A percentile compares a stretch with the other conserved stretches of the same genome.
Evolutionary conservation across 2,888 invertebrate genomes (phyloP).

Genomic region (Zygaena filipendulae): DNA sequence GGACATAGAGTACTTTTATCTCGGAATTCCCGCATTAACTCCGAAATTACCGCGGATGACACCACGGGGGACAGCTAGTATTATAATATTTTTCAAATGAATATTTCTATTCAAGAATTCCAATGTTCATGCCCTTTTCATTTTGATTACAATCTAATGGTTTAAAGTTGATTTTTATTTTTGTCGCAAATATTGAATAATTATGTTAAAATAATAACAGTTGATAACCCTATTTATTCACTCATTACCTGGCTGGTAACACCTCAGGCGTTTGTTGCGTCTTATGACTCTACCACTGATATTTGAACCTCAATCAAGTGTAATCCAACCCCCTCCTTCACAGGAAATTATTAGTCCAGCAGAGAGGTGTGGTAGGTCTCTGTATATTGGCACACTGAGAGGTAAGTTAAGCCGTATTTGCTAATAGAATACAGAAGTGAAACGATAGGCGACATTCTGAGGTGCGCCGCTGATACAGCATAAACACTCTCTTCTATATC

Average conservation of each 20-base stretch:
- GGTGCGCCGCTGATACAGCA: too few relatives aligned
- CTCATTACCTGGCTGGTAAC: constrained; percentile 49
- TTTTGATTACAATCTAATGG: too few relatives aligned
- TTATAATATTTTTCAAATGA: too few relatives aligned
- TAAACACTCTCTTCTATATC: too few relatives aligned
- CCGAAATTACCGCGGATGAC: not conserved
- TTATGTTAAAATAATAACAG: constrained; percentile 9
- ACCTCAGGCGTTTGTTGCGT: constrained; percentile 60
- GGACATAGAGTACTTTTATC: not conserved
- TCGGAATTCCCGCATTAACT: not conserved
- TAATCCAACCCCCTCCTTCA: constrained; percentile 29
- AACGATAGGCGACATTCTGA: constrained; percentile 49
- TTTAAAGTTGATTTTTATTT: too few relatives aligned
- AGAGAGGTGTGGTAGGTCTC: constrained; percentile 24
- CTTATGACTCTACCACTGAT: constrained; percentile 40
- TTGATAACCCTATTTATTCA: constrained; percentile 29
- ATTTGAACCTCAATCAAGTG: constrained; percentile 47
- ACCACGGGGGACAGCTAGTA: too few relatives aligned
- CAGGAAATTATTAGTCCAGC: constrained; percentile 19
- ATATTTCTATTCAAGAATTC: too few relatives aligned
- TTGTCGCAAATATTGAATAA: too few relatives aligned
- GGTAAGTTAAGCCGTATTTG: constrained; percentile 51
- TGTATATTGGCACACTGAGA: constrained; percentile 29
- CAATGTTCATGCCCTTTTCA: too few relatives aligned
- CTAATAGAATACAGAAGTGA: constrained; percentile 63